Percentiles rank a stretch among this genome's conserved stretches.
Conservation (phyloP, 2,113 vertebrate species). For the Alligator mississippiensis region DNA sequence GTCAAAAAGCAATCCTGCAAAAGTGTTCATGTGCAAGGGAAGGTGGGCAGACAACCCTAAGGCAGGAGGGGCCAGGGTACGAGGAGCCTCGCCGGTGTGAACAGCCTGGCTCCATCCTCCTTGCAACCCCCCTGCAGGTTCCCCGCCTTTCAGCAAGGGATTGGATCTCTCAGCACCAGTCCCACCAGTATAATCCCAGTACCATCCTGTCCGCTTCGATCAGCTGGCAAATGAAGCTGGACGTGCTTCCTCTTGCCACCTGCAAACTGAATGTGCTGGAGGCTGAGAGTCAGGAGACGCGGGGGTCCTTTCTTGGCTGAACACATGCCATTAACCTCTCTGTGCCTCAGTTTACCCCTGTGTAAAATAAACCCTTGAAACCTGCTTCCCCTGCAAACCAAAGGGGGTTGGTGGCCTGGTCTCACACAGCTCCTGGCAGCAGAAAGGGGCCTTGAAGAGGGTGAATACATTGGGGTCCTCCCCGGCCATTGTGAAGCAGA, state of each 20-base stretch:
- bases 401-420: neutral
- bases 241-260: no score
- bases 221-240: no score
- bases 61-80: neutral
- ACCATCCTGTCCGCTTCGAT: neutral
- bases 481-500: neutral
- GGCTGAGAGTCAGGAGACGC: neutral
- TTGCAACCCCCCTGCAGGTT: no score
- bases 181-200: neutral
- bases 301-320: neutral
- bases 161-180: neutral
- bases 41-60: neutral
- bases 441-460: neutral
- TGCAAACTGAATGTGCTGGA: no score
- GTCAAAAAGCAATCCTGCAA: rapidly evolving
- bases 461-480: neutral
- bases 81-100: no score
- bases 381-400: neutral
- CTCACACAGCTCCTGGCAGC: neutral
- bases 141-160: neutral
- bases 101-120: no score
- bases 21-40: neutral
- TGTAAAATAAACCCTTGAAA: neutral
- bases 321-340: neutral
- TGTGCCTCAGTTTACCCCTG: neutral